Evolutionary conservation across 2,888 invertebrate species (phyloP).

Genomic region (Leptopterna dolabrata): DNA sequence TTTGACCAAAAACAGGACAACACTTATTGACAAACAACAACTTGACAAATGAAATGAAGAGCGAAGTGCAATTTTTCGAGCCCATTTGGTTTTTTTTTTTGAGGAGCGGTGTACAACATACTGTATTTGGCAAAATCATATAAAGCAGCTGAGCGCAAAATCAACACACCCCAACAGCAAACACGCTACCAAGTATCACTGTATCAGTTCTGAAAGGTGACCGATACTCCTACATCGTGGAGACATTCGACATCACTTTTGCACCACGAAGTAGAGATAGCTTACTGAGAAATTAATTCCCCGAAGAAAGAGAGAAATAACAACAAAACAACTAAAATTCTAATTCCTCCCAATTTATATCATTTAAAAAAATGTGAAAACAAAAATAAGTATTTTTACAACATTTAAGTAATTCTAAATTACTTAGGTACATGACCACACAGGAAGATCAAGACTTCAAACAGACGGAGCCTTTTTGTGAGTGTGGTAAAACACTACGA

Average conservation of each 20-base stretch:
- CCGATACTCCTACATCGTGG: not conserved
- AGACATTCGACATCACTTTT: not conserved
- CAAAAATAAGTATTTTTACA: not conserved
- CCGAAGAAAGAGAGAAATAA: not conserved
- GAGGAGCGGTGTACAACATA: too few species aligned
- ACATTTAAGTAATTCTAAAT: constrained; percentile 1
- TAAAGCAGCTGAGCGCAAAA: not conserved
- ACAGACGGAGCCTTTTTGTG: not conserved
- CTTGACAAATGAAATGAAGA: too few species aligned
- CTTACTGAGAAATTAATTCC: not conserved
- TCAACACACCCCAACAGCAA: not conserved
- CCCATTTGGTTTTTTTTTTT: too few species aligned
- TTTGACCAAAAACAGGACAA: too few species aligned
- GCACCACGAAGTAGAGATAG: not conserved
- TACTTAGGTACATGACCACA: not conserved
- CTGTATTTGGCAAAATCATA: too few species aligned
- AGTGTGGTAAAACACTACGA: not conserved
- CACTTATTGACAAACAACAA: too few species aligned
- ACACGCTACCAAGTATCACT: not conserved
- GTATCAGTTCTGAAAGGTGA: not conserved
- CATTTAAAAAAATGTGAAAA: not conserved
- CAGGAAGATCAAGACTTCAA: not conserved
- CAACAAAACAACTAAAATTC: not conserved
- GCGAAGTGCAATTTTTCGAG: too few species aligned
- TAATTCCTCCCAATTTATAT: not conserved